These are phyloP conservation scores for Jaculus jaculus DNA, from an alignment of 2,113 vertebrate genomes.

Conservation along the genomic window DNA sequence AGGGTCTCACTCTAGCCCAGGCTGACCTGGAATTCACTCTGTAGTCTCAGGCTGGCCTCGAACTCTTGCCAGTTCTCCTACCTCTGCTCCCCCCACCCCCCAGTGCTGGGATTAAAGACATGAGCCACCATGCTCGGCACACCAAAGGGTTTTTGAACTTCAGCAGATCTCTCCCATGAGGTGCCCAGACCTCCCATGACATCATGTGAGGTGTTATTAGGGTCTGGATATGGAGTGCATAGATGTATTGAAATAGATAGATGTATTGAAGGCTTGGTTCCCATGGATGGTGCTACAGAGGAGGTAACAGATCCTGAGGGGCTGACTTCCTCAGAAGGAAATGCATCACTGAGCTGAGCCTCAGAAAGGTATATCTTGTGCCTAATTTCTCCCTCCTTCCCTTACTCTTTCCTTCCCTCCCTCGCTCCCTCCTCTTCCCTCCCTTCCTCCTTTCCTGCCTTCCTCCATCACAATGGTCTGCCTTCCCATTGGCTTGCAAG, in stretches of 20 bases:
- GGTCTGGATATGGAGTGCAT: not conserved
- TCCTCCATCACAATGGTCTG: not conserved
- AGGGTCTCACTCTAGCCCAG: too few relatives aligned
- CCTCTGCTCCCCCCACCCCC: too few relatives aligned
- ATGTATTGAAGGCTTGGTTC: not conserved
- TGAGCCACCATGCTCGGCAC: too few relatives aligned
- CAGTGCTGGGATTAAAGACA: too few relatives aligned
- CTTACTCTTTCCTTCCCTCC: not conserved
- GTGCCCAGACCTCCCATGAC: constrained; percentile 62
- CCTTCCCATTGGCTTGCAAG: not conserved
- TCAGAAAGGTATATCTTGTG: not conserved
- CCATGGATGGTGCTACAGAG: not conserved
- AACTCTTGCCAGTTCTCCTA: too few relatives aligned
- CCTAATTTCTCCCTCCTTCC: not conserved
- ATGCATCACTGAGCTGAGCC: too few relatives aligned
- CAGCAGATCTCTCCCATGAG: constrained; percentile 58
- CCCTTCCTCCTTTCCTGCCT: not conserved
- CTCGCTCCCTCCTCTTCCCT: too few relatives aligned
- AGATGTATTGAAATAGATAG: too few relatives aligned
- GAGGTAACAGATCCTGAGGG: not conserved
- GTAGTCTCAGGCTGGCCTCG: too few relatives aligned
- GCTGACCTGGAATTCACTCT: too few relatives aligned
- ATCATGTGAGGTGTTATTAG: constrained; percentile 51
- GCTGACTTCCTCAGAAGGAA: too few relatives aligned
- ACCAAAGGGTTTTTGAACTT: constrained; percentile 61